Evolutionary conservation across 2,113 vertebrate genomes (phyloP).

Genomic region (Pomatostomus ruficeps): DNA sequence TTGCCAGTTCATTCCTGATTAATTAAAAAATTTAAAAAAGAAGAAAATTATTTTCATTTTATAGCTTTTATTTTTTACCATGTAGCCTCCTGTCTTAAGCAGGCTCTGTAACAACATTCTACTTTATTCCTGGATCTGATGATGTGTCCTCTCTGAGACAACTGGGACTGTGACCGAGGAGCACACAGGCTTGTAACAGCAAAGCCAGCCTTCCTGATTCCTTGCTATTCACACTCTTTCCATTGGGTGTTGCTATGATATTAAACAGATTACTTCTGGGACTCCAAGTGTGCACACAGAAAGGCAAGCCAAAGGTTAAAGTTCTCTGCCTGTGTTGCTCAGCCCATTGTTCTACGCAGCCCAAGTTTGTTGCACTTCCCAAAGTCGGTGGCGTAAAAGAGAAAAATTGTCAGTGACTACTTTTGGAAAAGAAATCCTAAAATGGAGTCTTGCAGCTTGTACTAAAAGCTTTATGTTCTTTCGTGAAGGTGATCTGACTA

Average conservation of each 20-base stretch:
- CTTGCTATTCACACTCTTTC: conserved; percentile 68
- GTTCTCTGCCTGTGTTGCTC: background rate
- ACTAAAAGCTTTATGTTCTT: background rate
- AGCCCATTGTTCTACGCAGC: background rate
- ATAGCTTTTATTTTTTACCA: background rate
- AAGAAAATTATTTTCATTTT: background rate
- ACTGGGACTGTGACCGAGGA: background rate
- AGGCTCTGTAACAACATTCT: background rate
- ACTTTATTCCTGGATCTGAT: background rate
- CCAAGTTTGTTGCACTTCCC: background rate
- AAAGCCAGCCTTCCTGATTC: background rate
- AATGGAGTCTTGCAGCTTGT: background rate
- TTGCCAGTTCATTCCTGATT: background rate
- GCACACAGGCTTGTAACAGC: background rate
- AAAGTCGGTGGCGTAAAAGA: background rate
- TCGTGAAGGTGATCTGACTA: conserved; percentile 14
- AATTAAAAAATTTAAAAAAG: background rate
- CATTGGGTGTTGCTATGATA: conserved; percentile 73
- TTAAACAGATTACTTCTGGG: conserved; percentile 51
- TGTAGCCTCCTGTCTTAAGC: background rate
- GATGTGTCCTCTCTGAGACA: background rate
- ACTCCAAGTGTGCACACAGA: background rate
- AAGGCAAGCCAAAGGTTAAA: conserved; percentile 5
- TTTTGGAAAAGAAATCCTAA: background rate
- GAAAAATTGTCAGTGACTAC: background rate